Evolutionary conservation across 2,113 vertebrate species (phyloP).

Genomic region (Phoxinus phoxinus): DNA sequence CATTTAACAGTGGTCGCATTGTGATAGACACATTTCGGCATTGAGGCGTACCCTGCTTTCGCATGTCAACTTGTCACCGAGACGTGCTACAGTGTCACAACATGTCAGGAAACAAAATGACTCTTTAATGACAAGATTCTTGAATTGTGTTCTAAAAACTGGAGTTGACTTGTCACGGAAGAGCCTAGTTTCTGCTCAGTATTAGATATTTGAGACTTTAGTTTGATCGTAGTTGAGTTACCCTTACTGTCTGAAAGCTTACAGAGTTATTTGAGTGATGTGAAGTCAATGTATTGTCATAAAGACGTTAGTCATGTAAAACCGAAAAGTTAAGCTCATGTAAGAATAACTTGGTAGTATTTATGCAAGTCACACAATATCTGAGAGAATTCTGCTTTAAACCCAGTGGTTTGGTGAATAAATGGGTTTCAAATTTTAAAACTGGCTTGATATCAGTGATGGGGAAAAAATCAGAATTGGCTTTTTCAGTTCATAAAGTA

Average conservation of each 20-base stretch:
- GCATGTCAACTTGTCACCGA: background rate
- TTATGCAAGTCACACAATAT: slow-evolving; percentile 3
- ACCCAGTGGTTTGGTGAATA: background rate
- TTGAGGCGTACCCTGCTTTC: background rate
- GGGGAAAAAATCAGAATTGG: background rate
- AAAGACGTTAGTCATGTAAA: background rate
- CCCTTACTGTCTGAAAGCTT: background rate
- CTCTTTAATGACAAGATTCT: slow-evolving; percentile 7
- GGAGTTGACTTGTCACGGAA: background rate
- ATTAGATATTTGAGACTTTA: background rate
- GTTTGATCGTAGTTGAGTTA: background rate
- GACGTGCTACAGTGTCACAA: slow-evolving; percentile 9
- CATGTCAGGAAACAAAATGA: slow-evolving; percentile 7
- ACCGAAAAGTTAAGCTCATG: background rate
- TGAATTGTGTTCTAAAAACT: background rate
- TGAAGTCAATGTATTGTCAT: background rate
- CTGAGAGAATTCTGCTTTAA: background rate
- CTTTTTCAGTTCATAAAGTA: background rate
- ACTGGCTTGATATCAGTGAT: background rate
- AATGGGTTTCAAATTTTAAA: background rate
- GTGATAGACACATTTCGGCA: background rate
- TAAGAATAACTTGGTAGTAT: background rate
- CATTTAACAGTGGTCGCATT: background rate
- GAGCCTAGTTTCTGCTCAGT: slow-evolving; percentile 3
- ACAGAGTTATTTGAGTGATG: background rate